These are phyloP conservation scores for Percina caprodes DNA, from an alignment of 2,113 vertebrate genomes.

Conservation along the genomic window DNA sequence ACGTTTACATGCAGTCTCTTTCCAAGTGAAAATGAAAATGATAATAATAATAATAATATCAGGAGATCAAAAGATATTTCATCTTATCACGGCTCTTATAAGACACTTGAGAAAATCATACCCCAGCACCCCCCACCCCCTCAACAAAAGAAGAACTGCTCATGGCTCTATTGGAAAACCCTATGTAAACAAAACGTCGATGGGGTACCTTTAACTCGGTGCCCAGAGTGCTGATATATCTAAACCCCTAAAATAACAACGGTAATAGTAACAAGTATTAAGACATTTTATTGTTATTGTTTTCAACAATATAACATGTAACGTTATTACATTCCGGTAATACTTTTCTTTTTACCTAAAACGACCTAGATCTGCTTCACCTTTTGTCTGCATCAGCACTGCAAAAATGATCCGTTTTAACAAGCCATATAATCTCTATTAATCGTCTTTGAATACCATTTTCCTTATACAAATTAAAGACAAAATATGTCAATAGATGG, in stretches of 20 bases:
- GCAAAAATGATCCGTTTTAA: constrained; percentile 34
- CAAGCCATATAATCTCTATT: constrained; percentile 30
- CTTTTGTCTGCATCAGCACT: constrained; percentile 52
- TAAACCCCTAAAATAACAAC: constrained; percentile 77
- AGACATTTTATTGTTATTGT: constrained; percentile 85
- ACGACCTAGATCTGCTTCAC: constrained; percentile 66
- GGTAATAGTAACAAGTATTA: constrained; percentile 82
- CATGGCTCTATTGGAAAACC: constrained; percentile 79
- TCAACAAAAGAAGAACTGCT: constrained; percentile 52
- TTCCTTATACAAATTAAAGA: constrained; percentile 13
- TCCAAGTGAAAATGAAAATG: constrained; percentile 81
- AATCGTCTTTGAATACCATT: constrained; percentile 8
- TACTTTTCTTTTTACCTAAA: constrained; percentile 42
- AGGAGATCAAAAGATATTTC: constrained; percentile 78
- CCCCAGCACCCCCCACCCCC: constrained; percentile 31
- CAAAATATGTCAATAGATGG: background rate
- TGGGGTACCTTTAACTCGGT: constrained; percentile 63
- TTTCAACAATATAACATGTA: constrained; percentile 79
- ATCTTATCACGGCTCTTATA: constrained; percentile 69
- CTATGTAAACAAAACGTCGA: constrained; percentile 77
- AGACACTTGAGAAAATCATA: constrained; percentile 78
- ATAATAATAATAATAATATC: constrained; percentile 73
- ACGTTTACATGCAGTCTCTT: constrained; percentile 86
- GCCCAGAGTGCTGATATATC: constrained; percentile 62
- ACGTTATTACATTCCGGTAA: constrained; percentile 79